Conservation (phyloP, 2,888 invertebrate genomes). For the Stenodema calcarata region DNA sequence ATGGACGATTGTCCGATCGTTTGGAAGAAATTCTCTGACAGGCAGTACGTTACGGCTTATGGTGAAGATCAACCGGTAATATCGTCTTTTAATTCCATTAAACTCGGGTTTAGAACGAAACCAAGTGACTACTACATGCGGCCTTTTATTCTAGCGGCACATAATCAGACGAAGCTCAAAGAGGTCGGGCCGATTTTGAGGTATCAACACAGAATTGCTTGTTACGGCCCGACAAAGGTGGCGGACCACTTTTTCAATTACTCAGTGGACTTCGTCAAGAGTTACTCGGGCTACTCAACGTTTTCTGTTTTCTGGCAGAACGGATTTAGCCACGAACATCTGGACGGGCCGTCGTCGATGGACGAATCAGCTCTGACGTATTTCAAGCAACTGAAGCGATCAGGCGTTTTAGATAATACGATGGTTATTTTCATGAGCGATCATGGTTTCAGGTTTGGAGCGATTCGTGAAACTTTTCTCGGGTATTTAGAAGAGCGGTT, state of each 20-base stretch:
- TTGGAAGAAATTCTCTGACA: slow-evolving; percentile 74
- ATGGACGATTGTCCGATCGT: slow-evolving; percentile 76
- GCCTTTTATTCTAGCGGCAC: slow-evolving; percentile 74
- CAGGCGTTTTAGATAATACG: slow-evolving; percentile 70
- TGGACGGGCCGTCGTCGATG: slow-evolving; percentile 72
- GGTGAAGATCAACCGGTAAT: slow-evolving; percentile 78
- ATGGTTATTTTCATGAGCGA: slow-evolving; percentile 78
- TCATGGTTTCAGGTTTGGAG: slow-evolving; percentile 80
- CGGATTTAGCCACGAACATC: slow-evolving; percentile 75
- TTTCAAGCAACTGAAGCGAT: slow-evolving; percentile 68
- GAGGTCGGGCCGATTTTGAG: slow-evolving; percentile 64
- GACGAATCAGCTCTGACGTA: slow-evolving; percentile 68
- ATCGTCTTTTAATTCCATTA: slow-evolving; percentile 77
- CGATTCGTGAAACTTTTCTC: slow-evolving; percentile 70
- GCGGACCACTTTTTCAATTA: slow-evolving; percentile 75
- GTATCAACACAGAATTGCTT: slow-evolving; percentile 67
- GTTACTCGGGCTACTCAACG: slow-evolving; percentile 71
- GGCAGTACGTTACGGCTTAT: slow-evolving; percentile 79
- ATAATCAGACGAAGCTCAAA: slow-evolving; percentile 63
- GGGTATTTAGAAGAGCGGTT: slow-evolving; percentile 81
- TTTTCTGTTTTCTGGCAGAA: slow-evolving; percentile 84
- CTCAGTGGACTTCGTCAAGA: slow-evolving; percentile 71
- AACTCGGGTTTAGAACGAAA: slow-evolving; percentile 68
- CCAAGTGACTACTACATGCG: slow-evolving; percentile 85
- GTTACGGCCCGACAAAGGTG: slow-evolving; percentile 69